phyloP scores from a whole-genome alignment of 2,888 invertebrate species.

The Acanthosepion esculentum region DNA sequence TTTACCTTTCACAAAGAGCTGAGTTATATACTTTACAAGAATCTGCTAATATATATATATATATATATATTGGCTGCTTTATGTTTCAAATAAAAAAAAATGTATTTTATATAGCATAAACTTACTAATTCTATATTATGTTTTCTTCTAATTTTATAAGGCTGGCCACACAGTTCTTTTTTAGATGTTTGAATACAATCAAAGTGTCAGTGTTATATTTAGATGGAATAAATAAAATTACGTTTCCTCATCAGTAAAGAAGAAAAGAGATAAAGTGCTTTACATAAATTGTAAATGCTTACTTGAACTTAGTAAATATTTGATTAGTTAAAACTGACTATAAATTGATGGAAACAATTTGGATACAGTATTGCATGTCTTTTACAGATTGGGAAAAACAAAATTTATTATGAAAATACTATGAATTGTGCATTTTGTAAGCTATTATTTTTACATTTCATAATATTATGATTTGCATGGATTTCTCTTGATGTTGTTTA shows the following conservation, averaged over 20 bases:
- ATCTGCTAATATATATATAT: too few relatives aligned
- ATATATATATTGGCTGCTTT: too few relatives aligned
- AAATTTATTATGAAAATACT: background rate
- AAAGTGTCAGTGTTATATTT: conserved; percentile 17
- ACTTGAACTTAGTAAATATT: background rate
- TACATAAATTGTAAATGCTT: background rate
- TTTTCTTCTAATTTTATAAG: background rate
- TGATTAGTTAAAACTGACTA: background rate
- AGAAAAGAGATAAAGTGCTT: background rate
- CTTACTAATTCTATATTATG: background rate
- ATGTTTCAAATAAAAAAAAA: too few relatives aligned
- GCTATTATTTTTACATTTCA: background rate
- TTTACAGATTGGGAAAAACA: background rate
- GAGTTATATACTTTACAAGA: too few relatives aligned
- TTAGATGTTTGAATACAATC: background rate
- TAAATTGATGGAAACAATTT: background rate
- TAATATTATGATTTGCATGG: background rate
- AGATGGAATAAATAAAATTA: background rate
- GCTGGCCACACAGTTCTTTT: background rate
- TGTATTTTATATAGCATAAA: too few relatives aligned
- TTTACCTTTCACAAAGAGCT: too few relatives aligned
- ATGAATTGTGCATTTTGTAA: background rate
- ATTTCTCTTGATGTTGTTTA: background rate
- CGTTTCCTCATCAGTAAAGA: background rate
- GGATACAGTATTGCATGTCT: conserved; percentile 13